Evolutionary conservation across 2,888 invertebrate species (phyloP).

Genomic region (Lasius fuliginosus): DNA sequence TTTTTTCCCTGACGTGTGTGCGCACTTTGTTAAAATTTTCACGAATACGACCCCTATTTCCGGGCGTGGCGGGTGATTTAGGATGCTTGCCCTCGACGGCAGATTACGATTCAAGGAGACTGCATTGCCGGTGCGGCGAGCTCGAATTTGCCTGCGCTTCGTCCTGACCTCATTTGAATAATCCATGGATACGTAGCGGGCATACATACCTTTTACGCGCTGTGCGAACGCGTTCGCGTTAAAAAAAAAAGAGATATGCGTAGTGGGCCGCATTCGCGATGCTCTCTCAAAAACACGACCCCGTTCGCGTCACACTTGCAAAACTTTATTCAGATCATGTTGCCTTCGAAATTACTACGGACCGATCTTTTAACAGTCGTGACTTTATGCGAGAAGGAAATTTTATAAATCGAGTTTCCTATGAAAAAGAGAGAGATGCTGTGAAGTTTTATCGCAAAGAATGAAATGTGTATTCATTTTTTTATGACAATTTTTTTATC

Average conservation of each 20-base stretch:
- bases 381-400: background rate
- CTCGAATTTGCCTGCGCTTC: constrained; percentile 55
- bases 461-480: background rate
- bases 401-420: background rate
- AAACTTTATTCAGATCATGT: constrained; percentile 36
- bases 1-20: constrained; percentile 11
- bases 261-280: constrained; percentile 27
- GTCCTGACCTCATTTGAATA: constrained; percentile 69
- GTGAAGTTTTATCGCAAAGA: constrained; percentile 1
- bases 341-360: constrained; percentile 33
- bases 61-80: constrained; percentile 55
- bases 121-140: constrained; percentile 34
- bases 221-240: constrained; percentile 38
- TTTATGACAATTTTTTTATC: background rate
- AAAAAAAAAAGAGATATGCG: constrained; percentile 14
- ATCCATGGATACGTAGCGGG: constrained; percentile 64
- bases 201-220: constrained; percentile 60
- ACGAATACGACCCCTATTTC: constrained; percentile 52
- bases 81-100: constrained; percentile 60
- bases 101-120: constrained; percentile 66
- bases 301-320: constrained; percentile 5
- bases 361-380: constrained; percentile 18
- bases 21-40: constrained; percentile 49
- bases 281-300: constrained; percentile 34
- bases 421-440: background rate